Evolutionary conservation across 2,113 vertebrate genomes (phyloP).

Genomic region (Notarius quadriscutis): DNA sequence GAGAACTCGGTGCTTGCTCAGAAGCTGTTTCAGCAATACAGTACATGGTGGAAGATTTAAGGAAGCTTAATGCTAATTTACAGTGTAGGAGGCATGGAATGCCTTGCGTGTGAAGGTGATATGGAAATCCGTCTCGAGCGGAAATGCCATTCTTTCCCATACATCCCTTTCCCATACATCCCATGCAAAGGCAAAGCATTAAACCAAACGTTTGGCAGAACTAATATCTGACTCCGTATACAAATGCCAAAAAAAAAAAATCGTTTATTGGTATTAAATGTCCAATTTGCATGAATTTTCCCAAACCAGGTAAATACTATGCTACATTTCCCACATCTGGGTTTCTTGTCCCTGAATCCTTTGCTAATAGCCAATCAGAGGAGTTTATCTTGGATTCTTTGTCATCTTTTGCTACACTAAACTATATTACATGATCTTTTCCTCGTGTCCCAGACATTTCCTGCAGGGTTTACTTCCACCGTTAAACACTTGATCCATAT

Average conservation of each 20-base stretch:
- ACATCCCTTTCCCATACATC: not conserved
- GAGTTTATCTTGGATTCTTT: not conserved
- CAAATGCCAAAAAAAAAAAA: not conserved
- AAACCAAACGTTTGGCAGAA: not conserved
- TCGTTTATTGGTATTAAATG: not conserved
- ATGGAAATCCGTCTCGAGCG: not conserved
- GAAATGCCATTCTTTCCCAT: not conserved
- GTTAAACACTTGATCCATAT: not conserved
- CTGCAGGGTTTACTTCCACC: not conserved
- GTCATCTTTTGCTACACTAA: not conserved
- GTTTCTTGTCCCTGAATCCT: not conserved
- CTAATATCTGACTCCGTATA: not conserved
- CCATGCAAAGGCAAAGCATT: not conserved
- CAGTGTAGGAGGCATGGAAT: conserved; percentile 2
- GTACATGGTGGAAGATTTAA: not conserved
- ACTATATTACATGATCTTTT: not conserved
- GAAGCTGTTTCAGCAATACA: not conserved
- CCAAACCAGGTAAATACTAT: not conserved
- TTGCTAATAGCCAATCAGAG: not conserved
- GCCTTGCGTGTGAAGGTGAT: not conserved
- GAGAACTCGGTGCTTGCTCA: not conserved
- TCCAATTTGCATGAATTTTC: not conserved
- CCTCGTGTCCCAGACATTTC: no score
- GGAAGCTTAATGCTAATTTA: not conserved
- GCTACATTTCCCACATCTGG: no score